Evolutionary conservation across 2,888 invertebrate species (phyloP).

Genomic region (Notodonta ziczac): DNA sequence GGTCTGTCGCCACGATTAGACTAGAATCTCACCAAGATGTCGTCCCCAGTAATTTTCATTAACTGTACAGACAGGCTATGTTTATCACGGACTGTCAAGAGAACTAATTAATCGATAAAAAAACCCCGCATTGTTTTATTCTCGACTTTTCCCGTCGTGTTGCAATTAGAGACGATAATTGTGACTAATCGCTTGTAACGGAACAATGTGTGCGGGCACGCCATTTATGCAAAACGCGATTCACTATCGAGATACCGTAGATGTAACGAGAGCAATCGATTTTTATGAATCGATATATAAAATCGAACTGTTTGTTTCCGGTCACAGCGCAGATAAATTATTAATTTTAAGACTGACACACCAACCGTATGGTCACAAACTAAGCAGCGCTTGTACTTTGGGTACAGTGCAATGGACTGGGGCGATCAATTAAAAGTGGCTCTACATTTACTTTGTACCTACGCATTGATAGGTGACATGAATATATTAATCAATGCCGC

Average conservation of each 20-base stretch:
- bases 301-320: background rate
- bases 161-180: conserved; percentile 66
- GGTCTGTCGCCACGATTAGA: too few species aligned
- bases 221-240: conserved; percentile 56
- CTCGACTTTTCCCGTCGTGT: conserved; percentile 61
- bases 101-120: conserved; percentile 40
- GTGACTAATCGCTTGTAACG: conserved; percentile 68
- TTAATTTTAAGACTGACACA: too few species aligned
- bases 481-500: too few species aligned
- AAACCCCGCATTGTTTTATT: conserved; percentile 51
- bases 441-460: too few species aligned
- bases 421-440: too few species aligned
- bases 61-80: background rate
- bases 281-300: conserved; percentile 14
- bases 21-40: background rate
- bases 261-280: conserved; percentile 29
- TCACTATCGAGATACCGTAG: conserved; percentile 41
- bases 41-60: background rate
- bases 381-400: too few species aligned
- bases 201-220: conserved; percentile 49
- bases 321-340: too few species aligned
- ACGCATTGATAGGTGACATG: too few species aligned
- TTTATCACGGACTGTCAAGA: conserved; percentile 1
- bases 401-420: too few species aligned
- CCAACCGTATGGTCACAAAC: too few species aligned